Base-by-base conservation (phyloP, 2,888 invertebrate species). In the Sylvicola fuscatus region DNA sequence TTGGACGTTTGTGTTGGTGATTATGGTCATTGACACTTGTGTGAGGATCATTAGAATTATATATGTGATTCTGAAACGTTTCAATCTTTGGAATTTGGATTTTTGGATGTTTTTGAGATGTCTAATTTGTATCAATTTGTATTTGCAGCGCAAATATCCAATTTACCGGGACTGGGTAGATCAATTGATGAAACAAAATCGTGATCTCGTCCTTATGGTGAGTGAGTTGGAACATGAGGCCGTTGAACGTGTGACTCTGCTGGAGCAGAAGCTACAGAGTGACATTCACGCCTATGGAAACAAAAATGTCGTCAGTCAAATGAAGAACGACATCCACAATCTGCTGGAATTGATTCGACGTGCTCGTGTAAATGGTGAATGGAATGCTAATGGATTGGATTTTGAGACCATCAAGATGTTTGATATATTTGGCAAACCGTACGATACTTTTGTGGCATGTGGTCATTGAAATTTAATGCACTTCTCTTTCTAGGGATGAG, bases 91-190 rank as follows among this genome's bases (percentile, higher is more conserved):
- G 29, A 10, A 29, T n/a, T 29, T n/a, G 29, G 11, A 29, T 13
- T 13, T n/a, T 10, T 10, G 11, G 27, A 7, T 10, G 7, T 10
- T 27, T 7, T 6, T 4, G n/a, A 12, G 6, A 8, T 30, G n/a
- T 30, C 13, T n/a, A 30, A 8, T 12, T 30, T 15, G 15, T 27
- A 14, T n/a, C 28, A 33, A 17, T 27, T 17, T 13, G 16, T 28
- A 8, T n/a, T n/a, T n/a, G n/a, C 48, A 80, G 78, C 58, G 69
- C 44, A 76, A 78, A 52, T 56, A 74, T 42, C 58, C 65, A 28
- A 62, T 73, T 50, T 72, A 54, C 50, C 61, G 47, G 21, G 65
- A 70, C 44, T 73, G 73, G 72, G 64, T 74, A n/a, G 58, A 59
- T 33, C 65, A 70, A 48, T 52, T 74, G 38, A 61, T 62, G 2